Conservation (phyloP, 1,140 invertebrate species). For the Orius insidiosus region DNA sequence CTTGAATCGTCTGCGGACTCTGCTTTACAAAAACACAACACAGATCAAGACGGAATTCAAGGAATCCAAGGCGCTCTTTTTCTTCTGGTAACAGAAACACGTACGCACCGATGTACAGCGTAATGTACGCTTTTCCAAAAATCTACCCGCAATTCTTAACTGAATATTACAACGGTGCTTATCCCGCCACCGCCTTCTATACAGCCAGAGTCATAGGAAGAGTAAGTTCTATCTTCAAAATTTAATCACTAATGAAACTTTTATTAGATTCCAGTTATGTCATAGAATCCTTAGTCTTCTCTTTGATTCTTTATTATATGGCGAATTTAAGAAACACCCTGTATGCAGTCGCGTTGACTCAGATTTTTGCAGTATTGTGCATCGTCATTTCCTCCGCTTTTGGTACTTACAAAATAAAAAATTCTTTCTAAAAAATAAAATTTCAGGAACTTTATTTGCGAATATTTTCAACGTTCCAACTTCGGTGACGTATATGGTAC, state of each 20-base stretch:
- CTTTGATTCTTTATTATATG: constrained; percentile 58
- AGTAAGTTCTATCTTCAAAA: constrained; percentile 34
- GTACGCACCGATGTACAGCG: constrained; percentile 71
- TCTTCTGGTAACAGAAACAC: constrained; percentile 73
- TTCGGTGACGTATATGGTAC: constrained; percentile 68
- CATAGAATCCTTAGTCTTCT: constrained; percentile 57
- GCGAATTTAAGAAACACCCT: constrained; percentile 44
- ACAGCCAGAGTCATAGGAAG: constrained; percentile 52
- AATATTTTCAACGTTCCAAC: constrained; percentile 56
- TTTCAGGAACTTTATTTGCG: constrained; percentile 76
- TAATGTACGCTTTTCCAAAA: constrained; percentile 57
- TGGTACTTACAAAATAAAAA: no score
- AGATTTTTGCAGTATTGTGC: constrained; percentile 48
- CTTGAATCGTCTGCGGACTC: constrained; percentile 38
- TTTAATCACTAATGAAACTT: neutral
- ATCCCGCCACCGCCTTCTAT: constrained; percentile 55
- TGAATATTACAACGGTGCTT: constrained; percentile 60
- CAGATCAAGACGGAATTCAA: constrained; percentile 60
- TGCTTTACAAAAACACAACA: constrained; percentile 52
- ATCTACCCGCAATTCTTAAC: constrained; percentile 58
- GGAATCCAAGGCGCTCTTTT: constrained; percentile 67
- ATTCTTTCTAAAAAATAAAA: no score
- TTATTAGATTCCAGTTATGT: constrained; percentile 53
- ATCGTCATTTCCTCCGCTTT: constrained; percentile 70
- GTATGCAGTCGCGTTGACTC: constrained; percentile 48